Conservation (phyloP, 2,113 vertebrate species). For the Synodontis membranacea region DNA sequence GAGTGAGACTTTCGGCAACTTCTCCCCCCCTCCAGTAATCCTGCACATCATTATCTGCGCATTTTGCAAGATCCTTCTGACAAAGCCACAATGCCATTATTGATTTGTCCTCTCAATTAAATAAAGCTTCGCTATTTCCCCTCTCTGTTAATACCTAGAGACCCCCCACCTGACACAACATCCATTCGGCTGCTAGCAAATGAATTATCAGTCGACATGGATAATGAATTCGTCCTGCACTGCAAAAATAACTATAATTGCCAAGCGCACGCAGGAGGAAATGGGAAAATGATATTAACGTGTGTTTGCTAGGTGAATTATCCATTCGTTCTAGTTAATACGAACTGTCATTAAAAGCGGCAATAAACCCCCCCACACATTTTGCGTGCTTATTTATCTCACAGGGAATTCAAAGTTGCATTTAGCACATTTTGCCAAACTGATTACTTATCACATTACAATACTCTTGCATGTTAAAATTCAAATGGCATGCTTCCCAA, state of each 20-base stretch:
- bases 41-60: conserved; percentile 69
- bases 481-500: conserved; percentile 75
- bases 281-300: conserved; percentile 76
- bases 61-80: conserved; percentile 73
- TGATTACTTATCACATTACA: conserved; percentile 68
- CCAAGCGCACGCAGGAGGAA: conserved; percentile 74
- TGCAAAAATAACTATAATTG: conserved; percentile 83
- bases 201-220: conserved; percentile 77
- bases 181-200: conserved; percentile 72
- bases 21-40: conserved; percentile 48
- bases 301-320: conserved; percentile 79
- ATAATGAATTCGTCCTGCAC: conserved; percentile 78
- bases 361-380: conserved; percentile 68
- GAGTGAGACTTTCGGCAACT: conserved; percentile 38
- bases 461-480: conserved; percentile 74
- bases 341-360: conserved; percentile 80
- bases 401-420: conserved; percentile 76
- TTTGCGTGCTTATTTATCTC: conserved; percentile 71
- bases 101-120: conserved; percentile 82
- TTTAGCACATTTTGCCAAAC: conserved; percentile 66
- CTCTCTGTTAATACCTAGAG: conserved; percentile 77
- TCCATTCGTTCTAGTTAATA: conserved; percentile 82
- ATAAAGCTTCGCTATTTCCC: conserved; percentile 75
- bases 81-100: conserved; percentile 73
- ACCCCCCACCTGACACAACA: conserved; percentile 79